Percentiles rank a stretch among this genome's conserved stretches.
These are phyloP conservation scores for Sebastes hubbsi DNA, from an alignment of 2,797 vertebrate species.

Conservation along the genomic window DNA sequence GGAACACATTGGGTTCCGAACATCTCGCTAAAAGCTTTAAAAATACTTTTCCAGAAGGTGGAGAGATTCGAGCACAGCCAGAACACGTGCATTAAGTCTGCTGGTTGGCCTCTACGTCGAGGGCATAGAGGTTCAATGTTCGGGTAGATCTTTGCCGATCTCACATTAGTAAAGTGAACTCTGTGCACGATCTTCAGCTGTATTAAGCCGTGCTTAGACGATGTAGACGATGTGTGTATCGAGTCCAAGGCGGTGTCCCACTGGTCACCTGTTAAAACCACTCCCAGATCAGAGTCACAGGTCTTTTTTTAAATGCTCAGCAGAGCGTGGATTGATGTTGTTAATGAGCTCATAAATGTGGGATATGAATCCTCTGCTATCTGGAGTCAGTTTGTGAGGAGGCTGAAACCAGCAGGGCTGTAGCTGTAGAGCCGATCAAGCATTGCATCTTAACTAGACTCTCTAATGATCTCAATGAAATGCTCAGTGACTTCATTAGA, in stretches of 20 bases:
- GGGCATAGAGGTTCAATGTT: too few species aligned
- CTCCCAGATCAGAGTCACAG: neutral
- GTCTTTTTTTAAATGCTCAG: neutral
- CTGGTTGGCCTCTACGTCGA: too few species aligned
- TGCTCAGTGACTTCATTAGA: conserved; percentile 73
- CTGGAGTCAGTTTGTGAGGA: neutral
- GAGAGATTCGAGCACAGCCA: too few species aligned
- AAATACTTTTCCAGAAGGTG: too few species aligned
- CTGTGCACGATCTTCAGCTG: too few species aligned
- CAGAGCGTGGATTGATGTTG: neutral
- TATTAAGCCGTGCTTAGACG: too few species aligned
- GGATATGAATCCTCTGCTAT: neutral
- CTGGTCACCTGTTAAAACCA: neutral
- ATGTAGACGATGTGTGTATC: fast-evolving
- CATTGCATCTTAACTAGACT: conserved; percentile 76
- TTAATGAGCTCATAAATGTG: neutral
- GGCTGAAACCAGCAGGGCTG: conserved; percentile 1
- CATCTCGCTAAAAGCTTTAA: too few species aligned
- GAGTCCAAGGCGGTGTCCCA: neutral
- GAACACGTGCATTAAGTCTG: too few species aligned
- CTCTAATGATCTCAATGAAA: conserved; percentile 78
- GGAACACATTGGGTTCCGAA: fast-evolving
- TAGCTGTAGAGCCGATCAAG: conserved; percentile 59
- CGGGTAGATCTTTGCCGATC: too few species aligned
- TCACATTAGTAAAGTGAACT: too few species aligned